phyloP scores from a whole-genome alignment of 1,140 invertebrate genomes.

The Tetraneura akinire region DNA sequence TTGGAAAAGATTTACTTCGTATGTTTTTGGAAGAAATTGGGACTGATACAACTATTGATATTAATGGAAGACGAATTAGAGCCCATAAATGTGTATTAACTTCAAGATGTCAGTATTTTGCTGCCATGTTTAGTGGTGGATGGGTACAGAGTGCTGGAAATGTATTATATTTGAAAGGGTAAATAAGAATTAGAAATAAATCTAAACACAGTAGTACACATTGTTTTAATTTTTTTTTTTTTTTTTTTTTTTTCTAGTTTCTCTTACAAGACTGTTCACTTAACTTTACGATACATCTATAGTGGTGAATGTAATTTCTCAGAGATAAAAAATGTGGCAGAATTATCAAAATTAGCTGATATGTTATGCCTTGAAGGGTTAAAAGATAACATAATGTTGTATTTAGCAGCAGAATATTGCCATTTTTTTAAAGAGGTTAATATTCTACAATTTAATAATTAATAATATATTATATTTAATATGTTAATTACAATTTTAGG shows the following conservation, averaged over 20 bases:
- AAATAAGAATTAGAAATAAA: slow-evolving; percentile 57
- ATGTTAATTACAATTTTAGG: slow-evolving; percentile 62
- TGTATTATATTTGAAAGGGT: slow-evolving; percentile 81
- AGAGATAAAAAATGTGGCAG: slow-evolving; percentile 79
- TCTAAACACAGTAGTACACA: too few species aligned
- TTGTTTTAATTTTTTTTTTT: background rate
- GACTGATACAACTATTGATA: slow-evolving; percentile 79
- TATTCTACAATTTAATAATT: slow-evolving; percentile 50
- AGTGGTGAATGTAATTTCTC: slow-evolving; percentile 83
- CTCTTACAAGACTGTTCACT: slow-evolving; percentile 81
- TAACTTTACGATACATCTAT: slow-evolving; percentile 89
- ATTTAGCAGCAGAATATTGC: slow-evolving; percentile 85
- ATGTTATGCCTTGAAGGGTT: slow-evolving; percentile 85
- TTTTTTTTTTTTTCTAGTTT: slow-evolving; percentile 63
- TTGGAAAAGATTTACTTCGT: slow-evolving; percentile 81
- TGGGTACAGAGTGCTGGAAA: slow-evolving; percentile 79
- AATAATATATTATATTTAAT: background rate
- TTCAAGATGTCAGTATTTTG: slow-evolving; percentile 88
- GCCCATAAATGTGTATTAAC: slow-evolving; percentile 89
- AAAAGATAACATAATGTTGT: slow-evolving; percentile 85
- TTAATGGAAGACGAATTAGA: slow-evolving; percentile 74
- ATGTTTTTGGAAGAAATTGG: slow-evolving; percentile 89
- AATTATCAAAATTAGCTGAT: slow-evolving; percentile 82
- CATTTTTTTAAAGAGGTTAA: slow-evolving; percentile 84
- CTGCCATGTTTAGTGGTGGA: slow-evolving; percentile 81